These are phyloP conservation scores for Nematopogon swammerdamellus DNA, from an alignment of 2,888 invertebrate species.

Conservation along the genomic window DNA sequence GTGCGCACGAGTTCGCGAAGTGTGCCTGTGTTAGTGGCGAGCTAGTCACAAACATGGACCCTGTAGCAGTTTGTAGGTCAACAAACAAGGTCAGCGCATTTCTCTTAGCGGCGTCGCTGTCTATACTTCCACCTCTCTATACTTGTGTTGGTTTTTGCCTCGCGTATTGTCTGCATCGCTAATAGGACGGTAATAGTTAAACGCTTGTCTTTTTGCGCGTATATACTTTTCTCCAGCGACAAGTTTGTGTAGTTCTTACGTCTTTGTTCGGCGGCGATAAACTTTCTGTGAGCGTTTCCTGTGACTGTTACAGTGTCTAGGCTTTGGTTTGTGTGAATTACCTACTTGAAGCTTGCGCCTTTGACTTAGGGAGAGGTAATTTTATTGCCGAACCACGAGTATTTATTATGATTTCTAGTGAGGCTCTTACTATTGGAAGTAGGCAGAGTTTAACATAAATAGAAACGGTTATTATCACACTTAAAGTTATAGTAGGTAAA, in stretches of 20 bases:
- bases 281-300: background rate
- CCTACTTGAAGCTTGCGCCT: too few relatives aligned
- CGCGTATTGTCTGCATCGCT: background rate
- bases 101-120: conserved; percentile 22
- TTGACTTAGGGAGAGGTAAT: too few relatives aligned
- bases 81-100: conserved; percentile 51
- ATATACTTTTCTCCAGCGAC: background rate
- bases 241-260: background rate
- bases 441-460: too few relatives aligned
- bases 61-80: conserved; percentile 44
- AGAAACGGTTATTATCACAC: too few relatives aligned
- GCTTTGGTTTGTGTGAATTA: too few relatives aligned
- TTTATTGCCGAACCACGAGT: too few relatives aligned
- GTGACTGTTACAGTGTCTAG: too few relatives aligned
- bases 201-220: background rate
- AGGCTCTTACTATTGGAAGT: too few relatives aligned
- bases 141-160: background rate
- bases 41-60: background rate
- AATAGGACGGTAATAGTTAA: background rate
- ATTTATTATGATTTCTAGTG: too few relatives aligned
- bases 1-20: background rate
- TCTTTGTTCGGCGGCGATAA: background rate
- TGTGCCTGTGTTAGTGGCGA: background rate
- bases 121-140: background rate
- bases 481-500: too few relatives aligned